Conservation (phyloP, 2,113 vertebrate genomes). For the Pelodiscus sinensis region DNA sequence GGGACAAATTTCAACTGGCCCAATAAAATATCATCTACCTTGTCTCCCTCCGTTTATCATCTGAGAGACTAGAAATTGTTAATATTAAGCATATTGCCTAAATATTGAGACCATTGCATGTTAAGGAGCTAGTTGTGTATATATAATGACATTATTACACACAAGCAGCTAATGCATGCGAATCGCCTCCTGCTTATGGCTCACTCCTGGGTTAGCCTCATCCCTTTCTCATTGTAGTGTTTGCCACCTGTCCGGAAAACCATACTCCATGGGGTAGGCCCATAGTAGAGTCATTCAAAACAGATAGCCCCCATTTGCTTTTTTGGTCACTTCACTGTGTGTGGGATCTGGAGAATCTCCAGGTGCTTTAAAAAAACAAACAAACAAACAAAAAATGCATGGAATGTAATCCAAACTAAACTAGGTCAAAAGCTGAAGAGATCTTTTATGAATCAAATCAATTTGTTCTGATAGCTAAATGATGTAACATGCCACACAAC, state of each 20-base stretch:
- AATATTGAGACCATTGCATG: neutral
- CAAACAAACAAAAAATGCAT: neutral
- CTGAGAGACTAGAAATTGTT: neutral
- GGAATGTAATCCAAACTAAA: neutral
- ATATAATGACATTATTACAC: neutral
- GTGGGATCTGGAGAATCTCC: neutral
- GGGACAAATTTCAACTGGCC: neutral
- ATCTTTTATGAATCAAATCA: neutral
- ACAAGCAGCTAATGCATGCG: too few species aligned
- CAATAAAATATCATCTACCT: neutral
- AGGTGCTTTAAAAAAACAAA: neutral
- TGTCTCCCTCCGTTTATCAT: neutral
- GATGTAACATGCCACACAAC: neutral
- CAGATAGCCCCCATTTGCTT: neutral
- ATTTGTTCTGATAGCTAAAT: neutral
- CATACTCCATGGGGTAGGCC: neutral
- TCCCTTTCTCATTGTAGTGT: neutral
- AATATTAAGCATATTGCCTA: neutral
- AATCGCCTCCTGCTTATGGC: too few species aligned
- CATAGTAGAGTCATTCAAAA: neutral
- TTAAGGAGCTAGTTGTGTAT: neutral
- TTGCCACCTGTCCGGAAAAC: neutral
- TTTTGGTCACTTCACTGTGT: neutral
- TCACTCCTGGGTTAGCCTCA: neutral
- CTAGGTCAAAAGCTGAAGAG: neutral